Evolutionary conservation across 1,140 invertebrate genomes (phyloP).

Genomic region (Drosophila chauvacae): DNA sequence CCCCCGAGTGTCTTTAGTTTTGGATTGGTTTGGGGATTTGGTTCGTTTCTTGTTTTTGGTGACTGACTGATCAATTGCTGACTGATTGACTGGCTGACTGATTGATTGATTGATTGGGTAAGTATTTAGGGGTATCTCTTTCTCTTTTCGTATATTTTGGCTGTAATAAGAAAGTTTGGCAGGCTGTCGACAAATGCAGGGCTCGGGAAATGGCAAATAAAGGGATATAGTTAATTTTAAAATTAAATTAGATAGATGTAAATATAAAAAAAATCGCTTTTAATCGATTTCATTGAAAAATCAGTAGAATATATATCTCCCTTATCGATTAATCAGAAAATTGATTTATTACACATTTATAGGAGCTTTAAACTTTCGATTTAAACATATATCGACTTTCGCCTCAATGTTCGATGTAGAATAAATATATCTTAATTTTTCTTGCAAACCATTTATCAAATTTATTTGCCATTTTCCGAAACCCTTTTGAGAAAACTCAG

Average conservation of each 20-base stretch:
- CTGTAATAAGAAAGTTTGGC: slow-evolving; percentile 61
- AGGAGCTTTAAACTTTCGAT: not conserved
- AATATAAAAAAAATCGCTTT: too few species aligned
- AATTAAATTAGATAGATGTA: not conserved
- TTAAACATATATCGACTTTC: not conserved
- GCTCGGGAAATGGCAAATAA: slow-evolving; percentile 1
- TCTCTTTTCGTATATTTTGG: slow-evolving; percentile 37
- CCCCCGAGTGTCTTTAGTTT: slow-evolving; percentile 22
- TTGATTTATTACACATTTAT: not conserved
- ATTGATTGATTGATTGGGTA: slow-evolving; percentile 39
- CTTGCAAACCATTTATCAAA: too few species aligned
- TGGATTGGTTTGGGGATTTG: slow-evolving; percentile 23
- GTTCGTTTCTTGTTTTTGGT: slow-evolving; percentile 54
- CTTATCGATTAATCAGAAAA: not conserved
- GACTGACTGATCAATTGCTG: slow-evolving; percentile 65
- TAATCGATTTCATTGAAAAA: too few species aligned
- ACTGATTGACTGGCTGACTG: slow-evolving; percentile 46
- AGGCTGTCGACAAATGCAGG: slow-evolving; percentile 46
- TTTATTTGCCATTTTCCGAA: not conserved
- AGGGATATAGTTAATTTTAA: not conserved
- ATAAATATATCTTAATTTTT: not conserved
- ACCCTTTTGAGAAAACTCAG: not conserved
- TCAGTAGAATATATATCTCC: too few species aligned
- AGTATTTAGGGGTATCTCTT: slow-evolving; percentile 29
- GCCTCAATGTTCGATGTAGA: not conserved